Evolutionary conservation across 1,140 invertebrate species (phyloP), one percentile per base, ranked within the genome.

Genomic region (Calephelis virginiensis): DNA sequence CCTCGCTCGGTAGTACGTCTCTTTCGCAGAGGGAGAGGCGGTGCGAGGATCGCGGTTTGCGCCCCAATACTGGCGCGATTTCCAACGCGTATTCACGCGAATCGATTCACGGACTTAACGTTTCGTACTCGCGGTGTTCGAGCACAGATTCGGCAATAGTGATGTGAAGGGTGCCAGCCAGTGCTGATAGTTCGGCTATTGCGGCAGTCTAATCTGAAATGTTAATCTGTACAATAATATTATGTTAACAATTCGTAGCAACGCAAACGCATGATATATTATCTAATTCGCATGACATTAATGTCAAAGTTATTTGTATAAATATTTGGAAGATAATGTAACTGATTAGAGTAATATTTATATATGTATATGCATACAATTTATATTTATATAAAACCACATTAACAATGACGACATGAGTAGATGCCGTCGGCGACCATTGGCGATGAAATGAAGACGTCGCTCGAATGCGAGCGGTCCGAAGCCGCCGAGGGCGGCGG

Each of bases 391-490:
- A 10, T 37, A 12, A 37, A 56, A 56, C 5, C 17, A 28, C 9
- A 56, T 6, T n/a, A 11, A 48, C 11, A 40, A 66, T 61, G 63
- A 43, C 46, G 62, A 61, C 62, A 70, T 69, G 64, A 59, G 63
- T 64, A 38, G 48, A 62, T 13, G 64, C 66, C 70, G 70, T 62
- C 70, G 60, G 69, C 53, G 66, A 43, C 65, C 64, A 61, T 72
- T 66, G 83, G 71, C 75, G 73, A 90, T 88, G 89, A 89, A 76
- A 91, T 91, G 89, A 91, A 91, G 87, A 91, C 89, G 69, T 80
- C 88, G 82, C 78, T 90, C 64, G 88, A 89, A 80, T 88, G 83
- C 77, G 87, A 90, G 76, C 82, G 88, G 74, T 83, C 86, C 62
- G 85, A 91, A 66, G 75, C 81, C 83, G 85, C 83, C 64, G 86